phyloP scores from a whole-genome alignment of 2,113 vertebrate species.

The Scomber japonicus region DNA sequence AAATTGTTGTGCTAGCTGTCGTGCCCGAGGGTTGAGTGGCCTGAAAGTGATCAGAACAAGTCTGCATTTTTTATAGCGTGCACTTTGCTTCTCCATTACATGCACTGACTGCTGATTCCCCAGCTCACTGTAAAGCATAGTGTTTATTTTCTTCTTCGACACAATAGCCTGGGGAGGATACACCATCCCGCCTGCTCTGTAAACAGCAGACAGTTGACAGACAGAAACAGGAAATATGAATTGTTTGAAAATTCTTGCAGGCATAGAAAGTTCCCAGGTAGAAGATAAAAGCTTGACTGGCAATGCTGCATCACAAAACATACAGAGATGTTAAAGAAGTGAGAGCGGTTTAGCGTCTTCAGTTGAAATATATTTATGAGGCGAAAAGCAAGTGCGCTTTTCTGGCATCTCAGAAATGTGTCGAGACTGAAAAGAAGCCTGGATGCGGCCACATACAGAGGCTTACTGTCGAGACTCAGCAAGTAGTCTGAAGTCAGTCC shows the following conservation, averaged over 20 bases:
- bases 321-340: not conserved
- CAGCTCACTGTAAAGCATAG: slow-evolving; percentile 1
- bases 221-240: not conserved
- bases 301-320: not conserved
- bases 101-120: slow-evolving; percentile 22
- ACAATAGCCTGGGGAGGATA: slow-evolving; percentile 12
- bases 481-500: slow-evolving; percentile 30
- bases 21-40: slow-evolving; percentile 29
- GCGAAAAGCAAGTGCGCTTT: slow-evolving; percentile 6
- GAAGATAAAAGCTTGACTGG: not conserved
- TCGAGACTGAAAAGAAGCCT: slow-evolving; percentile 12
- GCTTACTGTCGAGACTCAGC: slow-evolving; percentile 5
- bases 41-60: slow-evolving; percentile 27
- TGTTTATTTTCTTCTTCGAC: not conserved
- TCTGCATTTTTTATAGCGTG: slow-evolving; percentile 43
- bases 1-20: slow-evolving; percentile 19
- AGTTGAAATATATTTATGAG: not conserved
- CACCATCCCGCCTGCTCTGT: slow-evolving; percentile 17
- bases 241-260: slow-evolving; percentile 9
- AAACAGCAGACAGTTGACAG: slow-evolving; percentile 28
- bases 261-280: not conserved
- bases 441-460: slow-evolving; percentile 6
- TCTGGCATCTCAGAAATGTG: slow-evolving; percentile 7
- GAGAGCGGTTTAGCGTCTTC: not conserved
- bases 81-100: slow-evolving; percentile 42